Base-by-base conservation (phyloP, 2,888 invertebrate genomes). In the Drosophila greeni region DNA sequence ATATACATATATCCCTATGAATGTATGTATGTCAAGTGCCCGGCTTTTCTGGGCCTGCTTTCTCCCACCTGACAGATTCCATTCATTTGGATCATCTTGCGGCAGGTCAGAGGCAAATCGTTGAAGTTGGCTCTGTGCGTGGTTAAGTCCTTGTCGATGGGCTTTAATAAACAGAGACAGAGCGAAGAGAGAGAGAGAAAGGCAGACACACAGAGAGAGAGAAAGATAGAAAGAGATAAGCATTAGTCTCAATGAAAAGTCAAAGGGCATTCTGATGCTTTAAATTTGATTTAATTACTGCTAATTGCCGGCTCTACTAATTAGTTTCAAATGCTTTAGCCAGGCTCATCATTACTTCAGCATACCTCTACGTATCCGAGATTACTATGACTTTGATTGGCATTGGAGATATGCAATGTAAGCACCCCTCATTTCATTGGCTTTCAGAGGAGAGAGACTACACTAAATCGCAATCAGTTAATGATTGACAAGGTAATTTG, bases 231-330 rank as follows among this genome's bases (percentile, higher is more conserved):
- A 40, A 49, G 40, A 54, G 34, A 23, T 31, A 52, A 23, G 24
- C 24, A 31, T 14, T 20, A 29, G 5, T 23, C 34, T 14, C 5
- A 20, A 18, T n/a, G 20, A 16, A 48, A 37, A 43, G 43, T 16
- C 34, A 37, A 18, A 52, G 45, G 39, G 29, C 3, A 31, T 33
- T 31, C 24, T 16, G 24, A 37, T 66, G 71, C 73, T 82, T 67
- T 69, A 76, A 79, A 82, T 73, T 76, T 82, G 70, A 79, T 74
- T 76, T 76, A 82, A 82, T 82, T 79, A 79, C 74, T 65, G 65
- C 74, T 72, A 76, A 79, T 81, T 81, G 71, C 71, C 45, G 54
- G 47, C 66, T 54, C 45, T 48, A 65, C 73, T 79, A 82, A 79
- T 79, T 81, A 79, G 70, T 66, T 70, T 45, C 20, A 52, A 52